These are phyloP conservation scores for Coptodon rendalli DNA, from an alignment of 2,113 vertebrate genomes.

Conservation along the genomic window DNA sequence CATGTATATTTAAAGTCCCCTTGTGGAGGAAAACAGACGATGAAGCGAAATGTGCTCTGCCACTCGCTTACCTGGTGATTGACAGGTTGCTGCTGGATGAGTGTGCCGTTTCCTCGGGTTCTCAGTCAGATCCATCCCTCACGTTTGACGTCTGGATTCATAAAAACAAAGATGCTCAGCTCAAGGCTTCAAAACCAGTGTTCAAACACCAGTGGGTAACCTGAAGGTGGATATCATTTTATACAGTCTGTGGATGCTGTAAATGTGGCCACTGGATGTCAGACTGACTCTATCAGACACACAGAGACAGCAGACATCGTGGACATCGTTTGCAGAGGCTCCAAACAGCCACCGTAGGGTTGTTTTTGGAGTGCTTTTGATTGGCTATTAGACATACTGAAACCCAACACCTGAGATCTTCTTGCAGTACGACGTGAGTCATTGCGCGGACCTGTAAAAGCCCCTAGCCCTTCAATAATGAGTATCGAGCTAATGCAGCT, in stretches of 20 bases:
- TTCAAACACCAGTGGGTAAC: not conserved
- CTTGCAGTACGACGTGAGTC: fast-evolving
- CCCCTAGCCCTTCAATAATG: not conserved
- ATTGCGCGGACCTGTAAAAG: not conserved
- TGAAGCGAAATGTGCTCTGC: not conserved
- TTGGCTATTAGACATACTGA: not conserved
- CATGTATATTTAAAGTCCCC: not conserved
- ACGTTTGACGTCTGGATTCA: not conserved
- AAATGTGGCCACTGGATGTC: not conserved
- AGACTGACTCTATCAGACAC: not conserved
- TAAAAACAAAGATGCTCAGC: not conserved
- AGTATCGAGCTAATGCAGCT: not conserved
- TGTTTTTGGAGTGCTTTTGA: not conserved
- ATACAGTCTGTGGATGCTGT: not conserved
- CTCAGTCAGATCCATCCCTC: not conserved
- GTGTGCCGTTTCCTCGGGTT: not conserved
- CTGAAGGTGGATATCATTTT: not conserved
- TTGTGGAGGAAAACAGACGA: not conserved
- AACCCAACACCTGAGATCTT: not conserved
- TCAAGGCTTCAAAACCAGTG: not conserved
- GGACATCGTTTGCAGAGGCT: not conserved
- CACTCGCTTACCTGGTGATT: not conserved
- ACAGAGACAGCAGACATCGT: not conserved
- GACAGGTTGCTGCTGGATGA: not conserved
- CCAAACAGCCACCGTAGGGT: not conserved